Percentiles rank a stretch among this genome's conserved stretches.
These are phyloP conservation scores for Nothura maculosa DNA, from an alignment of 2,797 vertebrate species.

Conservation along the genomic window DNA sequence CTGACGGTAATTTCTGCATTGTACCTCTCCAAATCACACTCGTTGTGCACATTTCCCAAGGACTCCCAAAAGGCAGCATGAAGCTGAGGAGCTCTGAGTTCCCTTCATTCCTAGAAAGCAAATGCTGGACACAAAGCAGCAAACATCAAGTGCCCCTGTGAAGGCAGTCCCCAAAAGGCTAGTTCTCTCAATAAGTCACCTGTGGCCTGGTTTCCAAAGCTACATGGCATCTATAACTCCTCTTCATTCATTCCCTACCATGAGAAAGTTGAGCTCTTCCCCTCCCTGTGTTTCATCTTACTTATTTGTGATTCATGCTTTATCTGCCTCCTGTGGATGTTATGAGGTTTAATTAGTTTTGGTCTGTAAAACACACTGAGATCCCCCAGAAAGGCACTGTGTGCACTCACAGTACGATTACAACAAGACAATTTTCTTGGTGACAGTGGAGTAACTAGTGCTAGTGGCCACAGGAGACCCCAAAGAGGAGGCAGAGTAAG, in stretches of 20 bases:
- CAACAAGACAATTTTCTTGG: neutral
- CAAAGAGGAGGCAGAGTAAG: fast-evolving
- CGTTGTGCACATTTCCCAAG: neutral
- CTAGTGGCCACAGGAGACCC: neutral
- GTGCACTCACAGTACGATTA: neutral
- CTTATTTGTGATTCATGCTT: neutral
- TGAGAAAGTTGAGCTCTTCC: neutral
- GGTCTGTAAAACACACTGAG: slow-evolving; percentile 1
- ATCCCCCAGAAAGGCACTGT: neutral
- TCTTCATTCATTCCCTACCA: neutral
- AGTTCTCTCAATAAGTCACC: neutral
- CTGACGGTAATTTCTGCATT: neutral
- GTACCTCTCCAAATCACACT: neutral
- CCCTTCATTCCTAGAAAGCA: neutral
- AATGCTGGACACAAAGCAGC: neutral
- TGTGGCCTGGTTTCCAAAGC: neutral
- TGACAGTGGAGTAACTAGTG: neutral
- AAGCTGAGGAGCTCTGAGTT: neutral
- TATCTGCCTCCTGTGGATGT: neutral
- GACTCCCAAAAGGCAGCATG: neutral
- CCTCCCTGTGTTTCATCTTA: neutral
- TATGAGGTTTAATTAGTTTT: slow-evolving; percentile 33
- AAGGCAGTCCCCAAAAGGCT: neutral
- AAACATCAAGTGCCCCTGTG: neutral
- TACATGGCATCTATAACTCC: neutral